phyloP scores from a whole-genome alignment of 2,797 vertebrate species.

The Acrossocheilus fasciatus region DNA sequence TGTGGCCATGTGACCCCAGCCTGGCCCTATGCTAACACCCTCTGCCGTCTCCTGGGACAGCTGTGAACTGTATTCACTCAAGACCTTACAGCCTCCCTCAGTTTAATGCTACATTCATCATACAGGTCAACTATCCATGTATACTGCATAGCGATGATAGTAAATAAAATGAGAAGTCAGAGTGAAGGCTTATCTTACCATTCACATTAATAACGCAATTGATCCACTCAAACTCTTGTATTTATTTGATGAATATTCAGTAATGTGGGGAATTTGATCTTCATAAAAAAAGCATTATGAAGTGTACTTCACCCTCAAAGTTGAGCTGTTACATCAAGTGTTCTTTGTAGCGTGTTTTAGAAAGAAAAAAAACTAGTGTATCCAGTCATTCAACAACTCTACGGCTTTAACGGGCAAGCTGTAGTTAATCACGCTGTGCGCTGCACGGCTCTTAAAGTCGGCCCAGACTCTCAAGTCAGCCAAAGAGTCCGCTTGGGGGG shows the following conservation, averaged over 20 bases:
- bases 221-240: not conserved
- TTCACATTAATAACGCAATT: not conserved
- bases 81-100: not conserved
- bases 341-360: conserved; percentile 2
- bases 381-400: conserved; percentile 16
- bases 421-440: conserved; percentile 39
- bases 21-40: conserved; percentile 2
- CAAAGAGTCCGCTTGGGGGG: conserved; percentile 26
- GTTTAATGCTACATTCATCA: not conserved
- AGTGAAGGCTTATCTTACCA: not conserved
- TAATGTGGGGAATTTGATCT: not conserved
- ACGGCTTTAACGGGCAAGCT: conserved; percentile 13
- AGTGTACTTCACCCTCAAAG: conserved; percentile 17
- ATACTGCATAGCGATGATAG: not conserved
- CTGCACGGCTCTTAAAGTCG: conserved; percentile 27
- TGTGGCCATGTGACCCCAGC: conserved; percentile 17
- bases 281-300: not conserved
- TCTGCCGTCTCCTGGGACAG: not conserved
- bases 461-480: conserved; percentile 35
- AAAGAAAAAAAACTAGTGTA: not conserved
- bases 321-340: not conserved
- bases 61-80: conserved; percentile 6
- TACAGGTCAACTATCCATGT: not conserved
- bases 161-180: not conserved
- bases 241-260: not conserved